Percentiles rank a stretch among this genome's conserved stretches.
Conservation (phyloP, 2,888 invertebrate species). For the Drosophila dives region DNA sequence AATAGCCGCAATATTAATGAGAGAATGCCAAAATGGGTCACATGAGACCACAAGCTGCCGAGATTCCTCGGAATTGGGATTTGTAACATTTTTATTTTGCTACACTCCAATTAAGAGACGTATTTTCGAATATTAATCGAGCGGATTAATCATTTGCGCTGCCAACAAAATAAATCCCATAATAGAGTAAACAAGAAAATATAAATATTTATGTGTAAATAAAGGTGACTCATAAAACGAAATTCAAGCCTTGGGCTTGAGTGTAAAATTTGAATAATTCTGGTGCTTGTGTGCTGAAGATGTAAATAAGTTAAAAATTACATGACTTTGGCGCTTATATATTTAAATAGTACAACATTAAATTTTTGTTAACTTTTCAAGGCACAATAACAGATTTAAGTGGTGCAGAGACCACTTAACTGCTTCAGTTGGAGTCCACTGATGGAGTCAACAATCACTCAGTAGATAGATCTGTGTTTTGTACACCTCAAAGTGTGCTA, state of each 20-base stretch:
- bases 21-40: neutral
- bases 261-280: neutral
- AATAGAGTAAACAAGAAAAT: neutral
- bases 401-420: constrained; percentile 20
- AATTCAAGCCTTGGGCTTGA: neutral
- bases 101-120: neutral
- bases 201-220: neutral
- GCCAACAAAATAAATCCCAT: neutral
- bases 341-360: neutral
- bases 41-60: neutral
- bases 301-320: neutral
- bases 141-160: neutral
- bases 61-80: neutral
- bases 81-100: neutral
- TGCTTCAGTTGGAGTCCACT: constrained; percentile 11
- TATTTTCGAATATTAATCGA: constrained; percentile 4
- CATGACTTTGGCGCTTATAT: neutral
- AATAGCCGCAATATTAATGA: constrained; percentile 12
- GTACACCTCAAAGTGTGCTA: constrained; percentile 23
- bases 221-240: neutral
- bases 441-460: constrained; percentile 10
- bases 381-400: constrained; percentile 31
- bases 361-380: neutral
- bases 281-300: neutral
- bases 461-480: neutral